Evolutionary conservation across 1,140 invertebrate species (phyloP).

Genomic region (Sycophaga agraensis): DNA sequence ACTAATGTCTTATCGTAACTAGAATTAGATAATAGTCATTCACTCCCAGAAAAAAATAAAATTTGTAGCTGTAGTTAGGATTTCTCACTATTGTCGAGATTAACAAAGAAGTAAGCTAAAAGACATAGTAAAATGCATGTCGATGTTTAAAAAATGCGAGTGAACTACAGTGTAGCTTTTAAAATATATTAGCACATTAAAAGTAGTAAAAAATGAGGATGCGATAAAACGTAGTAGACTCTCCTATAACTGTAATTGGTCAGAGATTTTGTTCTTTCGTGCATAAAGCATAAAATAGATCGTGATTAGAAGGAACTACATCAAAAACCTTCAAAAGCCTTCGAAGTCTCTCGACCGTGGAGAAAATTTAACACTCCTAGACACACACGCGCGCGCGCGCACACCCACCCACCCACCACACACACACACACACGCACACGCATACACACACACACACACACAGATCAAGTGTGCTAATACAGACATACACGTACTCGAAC

Average conservation of each 20-base stretch:
- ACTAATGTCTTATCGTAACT: too few species aligned
- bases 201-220: too few species aligned
- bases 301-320: too few species aligned
- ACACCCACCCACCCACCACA: too few species aligned
- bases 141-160: not conserved
- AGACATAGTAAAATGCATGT: conserved; percentile 2
- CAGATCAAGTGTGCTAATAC: too few species aligned
- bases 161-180: not conserved
- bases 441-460: not conserved
- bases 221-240: conserved; percentile 4
- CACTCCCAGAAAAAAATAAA: not conserved
- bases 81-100: not conserved
- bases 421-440: not conserved
- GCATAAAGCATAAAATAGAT: too few species aligned
- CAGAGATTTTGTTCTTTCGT: too few species aligned
- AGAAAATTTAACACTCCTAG: too few species aligned
- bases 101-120: not conserved
- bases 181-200: not conserved
- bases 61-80: not conserved
- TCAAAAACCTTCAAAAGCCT: too few species aligned
- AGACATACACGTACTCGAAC: too few species aligned
- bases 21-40: not conserved
- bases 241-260: too few species aligned
- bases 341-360: too few species aligned
- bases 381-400: not conserved